These are phyloP conservation scores for Microcaecilia unicolor DNA, from an alignment of 2,797 vertebrate species.

Conservation along the genomic window DNA sequence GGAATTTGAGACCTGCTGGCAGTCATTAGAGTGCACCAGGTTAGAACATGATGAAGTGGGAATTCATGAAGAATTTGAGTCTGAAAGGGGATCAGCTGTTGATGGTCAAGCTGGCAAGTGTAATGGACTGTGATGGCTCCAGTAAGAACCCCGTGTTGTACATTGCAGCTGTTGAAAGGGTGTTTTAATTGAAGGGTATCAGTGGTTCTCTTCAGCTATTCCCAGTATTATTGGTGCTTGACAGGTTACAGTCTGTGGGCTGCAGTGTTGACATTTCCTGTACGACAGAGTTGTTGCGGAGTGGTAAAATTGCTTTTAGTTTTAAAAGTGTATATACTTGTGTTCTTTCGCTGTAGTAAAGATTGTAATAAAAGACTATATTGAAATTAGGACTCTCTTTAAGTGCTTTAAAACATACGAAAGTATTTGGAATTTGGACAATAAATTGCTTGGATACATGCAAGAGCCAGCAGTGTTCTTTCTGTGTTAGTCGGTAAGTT, in stretches of 20 bases:
- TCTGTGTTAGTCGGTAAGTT: no score
- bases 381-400: no score
- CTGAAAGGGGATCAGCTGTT: conserved; percentile 32
- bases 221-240: conserved; percentile 1
- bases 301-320: conserved; percentile 1
- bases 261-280: conserved; percentile 5
- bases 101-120: conserved; percentile 26
- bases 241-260: conserved; percentile 8
- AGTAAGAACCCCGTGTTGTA: conserved; percentile 8
- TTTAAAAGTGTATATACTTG: neutral
- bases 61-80: conserved; percentile 25
- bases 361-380: no score
- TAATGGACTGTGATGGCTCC: neutral
- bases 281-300: neutral
- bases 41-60: conserved; percentile 36
- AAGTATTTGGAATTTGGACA: no score
- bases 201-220: conserved; percentile 13
- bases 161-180: conserved; percentile 30
- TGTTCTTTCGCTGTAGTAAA: no score
- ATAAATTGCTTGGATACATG: no score
- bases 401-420: no score
- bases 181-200: conserved; percentile 25
- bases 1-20: conserved; percentile 20
- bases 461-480: no score
- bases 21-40: conserved; percentile 26